Base-by-base conservation (phyloP, 2,888 invertebrate species). In the Andricus quercusramuli region DNA sequence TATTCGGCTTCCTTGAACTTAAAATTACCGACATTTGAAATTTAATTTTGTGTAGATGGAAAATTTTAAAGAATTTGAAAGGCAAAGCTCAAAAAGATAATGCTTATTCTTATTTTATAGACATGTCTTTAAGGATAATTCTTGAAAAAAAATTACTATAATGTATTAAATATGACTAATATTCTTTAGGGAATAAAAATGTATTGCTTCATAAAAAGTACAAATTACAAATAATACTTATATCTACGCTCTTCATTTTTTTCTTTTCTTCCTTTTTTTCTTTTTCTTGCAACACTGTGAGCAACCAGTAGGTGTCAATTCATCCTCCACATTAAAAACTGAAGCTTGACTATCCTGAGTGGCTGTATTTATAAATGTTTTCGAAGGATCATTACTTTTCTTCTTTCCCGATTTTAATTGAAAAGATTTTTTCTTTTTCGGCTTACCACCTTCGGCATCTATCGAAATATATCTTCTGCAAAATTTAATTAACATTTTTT, bases 211-310 rank as follows among this genome's bases (percentile, higher is more conserved):
- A 22, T 56, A n/a, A 56, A 62, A 62, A 62, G 5, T 17, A 64
- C 29, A 17, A 29, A 29, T 64, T 29, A 64, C 25, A 29, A 64
- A 64, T 8, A 17, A 13, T 56, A 2, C n/a, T 56, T 51, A 11
- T 66, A 56, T 25, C 41, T 32, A 62, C 15, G 9, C 5, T n/a
- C 41, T 64, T 64, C 47, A 47, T 25, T 64, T 66, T 79, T 13
- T 82, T 44, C 78, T 81, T 20, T 67, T 85, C 32, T 68, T 85
- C 8, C 68, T 67, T 41, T 81, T 84, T 84, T 87, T 87, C 78
- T 88, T 88, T 67, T 90, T 90, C 70, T 86, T 89, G 83, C 88
- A 90, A 85, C 90, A 91, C 47, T 78, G 85, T 78, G 86, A 90
- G 66, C 91, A 91, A 51, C 87, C 86, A 0, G 86, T 86, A 32